Evolutionary conservation across 1,140 invertebrate species (phyloP), one percentile per base, ranked within the genome.

Genomic region (Drosophila busckii): DNA sequence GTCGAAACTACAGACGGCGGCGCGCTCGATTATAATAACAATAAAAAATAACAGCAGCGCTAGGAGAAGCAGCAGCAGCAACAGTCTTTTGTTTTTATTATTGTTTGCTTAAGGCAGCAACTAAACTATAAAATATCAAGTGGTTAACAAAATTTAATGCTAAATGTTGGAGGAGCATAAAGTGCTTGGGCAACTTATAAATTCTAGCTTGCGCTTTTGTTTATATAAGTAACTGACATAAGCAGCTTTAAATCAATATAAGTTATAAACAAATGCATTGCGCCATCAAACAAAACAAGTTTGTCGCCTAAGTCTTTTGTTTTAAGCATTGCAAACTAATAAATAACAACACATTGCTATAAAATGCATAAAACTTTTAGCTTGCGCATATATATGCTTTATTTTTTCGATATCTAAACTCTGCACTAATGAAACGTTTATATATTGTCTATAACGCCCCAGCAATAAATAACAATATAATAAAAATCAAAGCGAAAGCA

Each of bases 261-360:
- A 12, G 17, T 1, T 15, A 16, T n/a, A 16, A 7, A 12, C 8
- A 48, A 17, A 12, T 9, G 3, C 19, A 40, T 3, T 12, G 10
- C 8, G 3, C 5, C 41, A 42, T 55, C 58, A 68, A 60, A 37
- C 63, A n/a, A 53, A 78, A 68, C 69, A 38, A 68, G 73, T 76
- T 76, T 76, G 71, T 80, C 68, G 68, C 59, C 50, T 73, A 64
- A 78, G 73, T 78, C 73, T 80, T 78, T 78, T 78, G 75, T 70
- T 63, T 70, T 63, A 56, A 68, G 44, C 80, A 71, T 63, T 80
- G 68, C 22, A 46, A 44, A 66, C 52, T n/a, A 66, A 78, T 70
- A 62, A 76, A 70, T 76, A 49, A n/a, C 31, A 55, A 26, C 50
- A 60, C 56, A 61, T 53, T 71, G 73, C 80, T 80, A 69, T 73